These are phyloP conservation scores for Pachydiplax longipennis DNA, from an alignment of 2,888 invertebrate genomes.

Conservation along the genomic window DNA sequence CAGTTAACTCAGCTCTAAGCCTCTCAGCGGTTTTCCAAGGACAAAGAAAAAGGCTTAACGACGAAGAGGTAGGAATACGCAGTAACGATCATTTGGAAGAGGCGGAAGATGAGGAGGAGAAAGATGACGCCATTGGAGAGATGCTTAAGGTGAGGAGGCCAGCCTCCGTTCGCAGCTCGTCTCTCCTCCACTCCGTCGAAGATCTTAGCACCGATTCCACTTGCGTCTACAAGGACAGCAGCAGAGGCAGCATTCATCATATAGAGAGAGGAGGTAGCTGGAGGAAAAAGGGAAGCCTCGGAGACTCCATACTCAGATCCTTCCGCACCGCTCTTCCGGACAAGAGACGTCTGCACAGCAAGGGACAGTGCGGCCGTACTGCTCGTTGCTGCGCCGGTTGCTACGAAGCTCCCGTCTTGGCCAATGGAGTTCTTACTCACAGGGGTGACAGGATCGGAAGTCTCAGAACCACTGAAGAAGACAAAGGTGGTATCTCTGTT, in stretches of 20 bases:
- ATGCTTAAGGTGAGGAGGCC: constrained; percentile 65
- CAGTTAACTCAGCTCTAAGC: constrained; percentile 9
- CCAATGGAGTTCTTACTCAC: not conserved
- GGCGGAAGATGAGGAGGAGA: constrained; percentile 12
- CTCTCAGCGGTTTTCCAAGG: constrained; percentile 42
- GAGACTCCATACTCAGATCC: constrained; percentile 15
- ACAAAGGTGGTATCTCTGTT: not conserved
- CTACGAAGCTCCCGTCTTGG: not conserved
- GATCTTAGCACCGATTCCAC: constrained; percentile 79
- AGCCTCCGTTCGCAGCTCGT: constrained; percentile 73
- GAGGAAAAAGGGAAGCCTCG: not conserved
- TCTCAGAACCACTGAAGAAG: not conserved
- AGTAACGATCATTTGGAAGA: constrained; percentile 63
- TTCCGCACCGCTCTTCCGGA: constrained; percentile 28
- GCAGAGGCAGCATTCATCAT: constrained; percentile 11
- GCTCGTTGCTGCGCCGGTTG: not conserved
- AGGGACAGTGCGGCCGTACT: not conserved
- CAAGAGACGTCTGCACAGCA: not conserved
- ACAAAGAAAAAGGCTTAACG: constrained; percentile 56
- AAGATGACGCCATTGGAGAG: constrained; percentile 65
- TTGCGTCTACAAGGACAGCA: constrained; percentile 71
- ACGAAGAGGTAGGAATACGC: constrained; percentile 57
- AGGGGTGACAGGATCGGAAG: not conserved
- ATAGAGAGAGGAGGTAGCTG: not conserved
- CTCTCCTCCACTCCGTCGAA: constrained; percentile 76